phyloP scores from a whole-genome alignment of 1,140 invertebrate species.

The Dinoponera quadriceps region DNA sequence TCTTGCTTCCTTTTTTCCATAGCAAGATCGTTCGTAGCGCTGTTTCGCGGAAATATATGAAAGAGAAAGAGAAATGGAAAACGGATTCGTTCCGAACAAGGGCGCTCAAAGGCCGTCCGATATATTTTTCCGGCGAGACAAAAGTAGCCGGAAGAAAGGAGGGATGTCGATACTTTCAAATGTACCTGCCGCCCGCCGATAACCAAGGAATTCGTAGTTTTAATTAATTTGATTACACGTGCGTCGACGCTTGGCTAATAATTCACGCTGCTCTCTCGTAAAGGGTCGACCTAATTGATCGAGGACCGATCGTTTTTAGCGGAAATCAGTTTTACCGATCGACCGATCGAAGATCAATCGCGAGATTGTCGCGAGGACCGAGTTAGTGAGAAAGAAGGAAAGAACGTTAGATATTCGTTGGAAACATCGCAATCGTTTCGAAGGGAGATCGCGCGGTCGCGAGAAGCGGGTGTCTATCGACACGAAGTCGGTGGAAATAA shows the following conservation, averaged over 20 bases:
- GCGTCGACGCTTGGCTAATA: neutral
- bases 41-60: too few relatives aligned
- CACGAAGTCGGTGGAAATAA: neutral
- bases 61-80: neutral
- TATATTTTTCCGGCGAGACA: neutral
- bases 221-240: too few relatives aligned
- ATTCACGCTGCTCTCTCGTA: neutral
- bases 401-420: too few relatives aligned
- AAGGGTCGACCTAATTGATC: neutral
- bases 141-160: neutral
- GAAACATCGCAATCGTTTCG: neutral
- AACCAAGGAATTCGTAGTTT: too few relatives aligned
- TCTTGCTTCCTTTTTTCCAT: conserved; percentile 1
- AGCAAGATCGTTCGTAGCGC: too few relatives aligned
- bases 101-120: neutral
- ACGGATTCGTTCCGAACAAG: neutral
- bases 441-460: neutral
- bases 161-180: neutral
- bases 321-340: too few relatives aligned
- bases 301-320: too few relatives aligned
- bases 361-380: neutral
- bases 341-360: neutral
- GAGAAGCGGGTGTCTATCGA: neutral
- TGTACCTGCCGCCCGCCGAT: too few relatives aligned
- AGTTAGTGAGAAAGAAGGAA: neutral